phyloP scores from a whole-genome alignment of 2,113 vertebrate species.

The Pholis gunnellus region DNA sequence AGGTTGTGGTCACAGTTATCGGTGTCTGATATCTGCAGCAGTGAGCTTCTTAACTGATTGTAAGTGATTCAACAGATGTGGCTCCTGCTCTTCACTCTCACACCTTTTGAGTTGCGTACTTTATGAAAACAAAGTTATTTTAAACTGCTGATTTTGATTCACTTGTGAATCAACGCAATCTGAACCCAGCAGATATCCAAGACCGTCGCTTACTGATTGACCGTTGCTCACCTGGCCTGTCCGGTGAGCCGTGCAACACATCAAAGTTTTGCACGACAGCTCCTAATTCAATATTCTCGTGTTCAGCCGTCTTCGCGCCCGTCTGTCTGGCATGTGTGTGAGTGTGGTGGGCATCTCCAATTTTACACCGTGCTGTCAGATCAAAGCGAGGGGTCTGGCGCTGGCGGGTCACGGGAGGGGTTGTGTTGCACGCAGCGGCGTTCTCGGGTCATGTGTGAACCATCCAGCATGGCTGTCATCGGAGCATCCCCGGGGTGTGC shows the following conservation, averaged over 20 bases:
- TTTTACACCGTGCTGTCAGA: constrained; percentile 72
- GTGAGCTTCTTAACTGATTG: constrained; percentile 81
- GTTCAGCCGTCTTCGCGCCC: constrained; percentile 46
- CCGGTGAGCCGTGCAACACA: constrained; percentile 41
- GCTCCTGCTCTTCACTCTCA: constrained; percentile 23
- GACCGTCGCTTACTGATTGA: constrained; percentile 45
- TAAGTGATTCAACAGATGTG: constrained; percentile 74
- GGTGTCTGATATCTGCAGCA: constrained; percentile 63
- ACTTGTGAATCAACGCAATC: neutral
- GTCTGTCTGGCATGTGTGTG: constrained; percentile 69
- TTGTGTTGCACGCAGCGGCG: constrained; percentile 48
- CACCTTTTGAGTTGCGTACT: neutral
- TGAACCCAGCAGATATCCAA: constrained; percentile 15
- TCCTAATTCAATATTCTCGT: constrained; percentile 81
- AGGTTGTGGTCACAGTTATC: constrained; percentile 69
- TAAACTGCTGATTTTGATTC: neutral
- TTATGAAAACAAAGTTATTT: neutral
- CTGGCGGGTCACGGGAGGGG: constrained; percentile 47
- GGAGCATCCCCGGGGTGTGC: constrained; percentile 47
- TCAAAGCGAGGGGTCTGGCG: constrained; percentile 69
- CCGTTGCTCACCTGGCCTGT: constrained; percentile 44
- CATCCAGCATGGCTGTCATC: constrained; percentile 68
- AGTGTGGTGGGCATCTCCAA: constrained; percentile 43
- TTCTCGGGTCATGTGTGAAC: constrained; percentile 68
- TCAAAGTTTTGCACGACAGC: constrained; percentile 43